Percentiles rank a stretch among this genome's conserved stretches.
These are phyloP conservation scores for Taeniopygia guttata DNA, from an alignment of 2,797 vertebrate species.

Conservation along the genomic window DNA sequence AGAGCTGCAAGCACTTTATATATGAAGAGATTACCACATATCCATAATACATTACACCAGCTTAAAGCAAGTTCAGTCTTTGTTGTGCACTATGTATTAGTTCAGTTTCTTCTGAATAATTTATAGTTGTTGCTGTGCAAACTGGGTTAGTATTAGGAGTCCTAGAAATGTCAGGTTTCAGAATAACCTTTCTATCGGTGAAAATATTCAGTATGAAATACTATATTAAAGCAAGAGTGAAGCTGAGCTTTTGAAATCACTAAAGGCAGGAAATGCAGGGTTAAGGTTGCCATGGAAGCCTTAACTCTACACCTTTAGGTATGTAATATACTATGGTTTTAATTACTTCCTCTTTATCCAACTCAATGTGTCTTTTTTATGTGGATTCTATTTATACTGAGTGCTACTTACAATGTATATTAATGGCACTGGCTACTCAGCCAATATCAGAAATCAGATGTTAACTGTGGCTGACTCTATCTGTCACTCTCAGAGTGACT, in stretches of 20 bases:
- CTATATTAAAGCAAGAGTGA: background rate
- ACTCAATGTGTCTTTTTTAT: background rate
- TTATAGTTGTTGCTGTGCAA: conserved; percentile 17
- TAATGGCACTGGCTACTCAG: background rate
- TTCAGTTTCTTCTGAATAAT: conserved; percentile 41
- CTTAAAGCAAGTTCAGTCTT: background rate
- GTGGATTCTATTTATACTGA: background rate
- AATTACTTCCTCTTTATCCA: conserved; percentile 14
- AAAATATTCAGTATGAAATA: conserved; percentile 12
- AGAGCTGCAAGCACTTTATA: background rate
- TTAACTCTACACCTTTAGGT: conserved; percentile 12
- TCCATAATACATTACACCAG: background rate
- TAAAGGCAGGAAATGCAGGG: conserved; percentile 24
- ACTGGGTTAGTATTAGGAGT: conserved; percentile 12
- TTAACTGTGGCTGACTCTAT: background rate
- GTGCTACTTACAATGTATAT: background rate
- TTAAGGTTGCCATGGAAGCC: conserved; percentile 42
- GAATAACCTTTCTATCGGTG: conserved; percentile 21
- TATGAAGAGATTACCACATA: background rate
- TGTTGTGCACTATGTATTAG: background rate
- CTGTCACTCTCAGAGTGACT: background rate
- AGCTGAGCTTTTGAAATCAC: background rate
- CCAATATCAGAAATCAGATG: background rate
- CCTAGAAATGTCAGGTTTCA: conserved; percentile 34
- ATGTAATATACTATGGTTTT: background rate